Conservation (phyloP, 2,113 vertebrate genomes). For the Orientallactaga bullata region DNA sequence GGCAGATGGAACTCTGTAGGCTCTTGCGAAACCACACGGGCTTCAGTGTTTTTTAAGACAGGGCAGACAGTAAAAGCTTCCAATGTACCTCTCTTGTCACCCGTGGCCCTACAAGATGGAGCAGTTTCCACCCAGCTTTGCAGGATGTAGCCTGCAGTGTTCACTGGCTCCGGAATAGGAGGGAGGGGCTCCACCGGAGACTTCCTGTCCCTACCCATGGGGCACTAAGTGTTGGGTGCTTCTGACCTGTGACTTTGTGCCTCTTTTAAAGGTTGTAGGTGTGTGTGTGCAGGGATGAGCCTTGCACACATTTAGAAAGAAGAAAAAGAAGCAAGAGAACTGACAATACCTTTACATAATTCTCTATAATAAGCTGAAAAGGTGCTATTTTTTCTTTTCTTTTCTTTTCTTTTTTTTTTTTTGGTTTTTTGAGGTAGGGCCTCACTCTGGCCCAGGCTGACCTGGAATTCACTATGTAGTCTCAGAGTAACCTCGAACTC, state of each 20-base stretch:
- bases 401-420: no score
- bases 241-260: constrained; percentile 7
- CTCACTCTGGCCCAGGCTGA: no score
- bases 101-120: constrained; percentile 70
- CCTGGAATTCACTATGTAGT: no score
- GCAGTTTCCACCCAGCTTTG: constrained; percentile 64
- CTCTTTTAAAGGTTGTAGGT: constrained; percentile 33
- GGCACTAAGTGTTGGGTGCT: constrained; percentile 36
- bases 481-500: no score
- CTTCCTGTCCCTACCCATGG: constrained; percentile 78
- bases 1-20: constrained; percentile 62
- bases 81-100: constrained; percentile 58
- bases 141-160: constrained; percentile 77
- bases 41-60: constrained; percentile 20
- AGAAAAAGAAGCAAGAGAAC: not conserved
- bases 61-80: constrained; percentile 33
- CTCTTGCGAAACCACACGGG: not conserved
- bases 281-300: not conserved
- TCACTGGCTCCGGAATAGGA: constrained; percentile 18
- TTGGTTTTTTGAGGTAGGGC: no score
- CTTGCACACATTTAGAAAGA: not conserved
- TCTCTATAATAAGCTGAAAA: constrained; percentile 29
- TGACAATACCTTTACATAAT: constrained; percentile 43
- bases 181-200: constrained; percentile 28
- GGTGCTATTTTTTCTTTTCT: not conserved